Evolutionary conservation across 2,113 vertebrate genomes (phyloP), one percentile per base, ranked within the genome.

Genomic region (Raja brachyura): DNA sequence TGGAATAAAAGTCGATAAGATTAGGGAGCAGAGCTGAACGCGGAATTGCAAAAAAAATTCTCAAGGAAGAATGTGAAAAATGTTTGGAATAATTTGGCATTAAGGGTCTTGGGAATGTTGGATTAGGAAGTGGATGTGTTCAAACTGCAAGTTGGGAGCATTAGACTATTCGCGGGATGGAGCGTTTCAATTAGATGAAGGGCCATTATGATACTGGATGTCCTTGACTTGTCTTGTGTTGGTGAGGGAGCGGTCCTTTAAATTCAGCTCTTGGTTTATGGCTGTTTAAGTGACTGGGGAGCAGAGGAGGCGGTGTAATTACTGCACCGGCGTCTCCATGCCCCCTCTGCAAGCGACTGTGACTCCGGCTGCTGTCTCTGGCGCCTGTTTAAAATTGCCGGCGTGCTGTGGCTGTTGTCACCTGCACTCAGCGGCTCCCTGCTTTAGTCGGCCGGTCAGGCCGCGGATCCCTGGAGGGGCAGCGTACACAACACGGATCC

Each of bases 351-450:
- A 3, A 9, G 78, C 9, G 48, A 56, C 78, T 81, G 59, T 31
- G 56, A 59, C 83, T 86, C 28, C 16, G 63, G 16, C 81, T 59
- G 81, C 81, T 48, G 54, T 28, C 81, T 63, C 83, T 7, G 25
- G 11, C 83, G 28, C 83, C 83, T 86, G 56, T 86, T 86, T 86
- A 86, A 86, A 86, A 86, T 86, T 86, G 56, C 56, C 59, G 33
- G 83, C 83, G 56, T 31, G 83, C 56, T 13, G 61, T 59, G 33
- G 83, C 10, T 31, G 83, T 63, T 86, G 83, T 86, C 83, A 86
- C 83, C 83, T 86, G 83, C 28, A 61, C 56, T 86, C 28, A 63
- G 83, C 83, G 63, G 83, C 56, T 59, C 25, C 48, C 48, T 56
- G 79, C 79, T 22, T 56, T 22, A 83, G 48, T 83, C n/a, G 28